phyloP scores from a whole-genome alignment of 2,797 vertebrate species.

The Spheniscus humboldti region DNA sequence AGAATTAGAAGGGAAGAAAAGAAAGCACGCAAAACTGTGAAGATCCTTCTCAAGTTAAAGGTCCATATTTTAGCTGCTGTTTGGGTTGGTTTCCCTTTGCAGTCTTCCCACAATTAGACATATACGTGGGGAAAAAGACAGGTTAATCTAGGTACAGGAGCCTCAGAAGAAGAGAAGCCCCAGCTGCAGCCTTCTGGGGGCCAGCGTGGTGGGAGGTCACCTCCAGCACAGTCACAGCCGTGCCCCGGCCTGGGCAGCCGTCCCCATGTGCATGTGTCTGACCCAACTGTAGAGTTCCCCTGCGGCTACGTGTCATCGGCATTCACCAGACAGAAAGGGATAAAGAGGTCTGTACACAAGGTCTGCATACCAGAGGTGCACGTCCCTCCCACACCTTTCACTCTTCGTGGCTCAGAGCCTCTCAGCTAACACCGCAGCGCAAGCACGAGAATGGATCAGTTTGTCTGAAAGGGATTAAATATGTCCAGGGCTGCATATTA shows the following conservation, averaged over 20 bases:
- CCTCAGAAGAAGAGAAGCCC: neutral
- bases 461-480: neutral
- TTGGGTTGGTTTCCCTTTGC: neutral
- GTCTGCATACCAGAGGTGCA: neutral
- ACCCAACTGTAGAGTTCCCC: neutral
- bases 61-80: neutral
- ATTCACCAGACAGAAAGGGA: neutral
- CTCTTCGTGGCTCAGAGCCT: neutral
- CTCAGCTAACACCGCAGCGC: neutral
- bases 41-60: neutral
- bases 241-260: fast-evolving
- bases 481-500: neutral
- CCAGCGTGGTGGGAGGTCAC: neutral
- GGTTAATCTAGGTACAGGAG: neutral
- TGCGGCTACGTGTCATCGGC: fast-evolving
- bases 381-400: neutral
- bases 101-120: neutral
- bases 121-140: fast-evolving
- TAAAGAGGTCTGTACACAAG: neutral
- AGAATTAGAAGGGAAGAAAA: neutral
- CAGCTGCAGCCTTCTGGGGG: neutral
- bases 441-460: fast-evolving
- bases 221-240: neutral
- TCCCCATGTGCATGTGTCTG: fast-evolving
- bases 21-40: neutral